phyloP scores from a whole-genome alignment of 2,797 vertebrate species.

The Neosilurus hyrtlii region DNA sequence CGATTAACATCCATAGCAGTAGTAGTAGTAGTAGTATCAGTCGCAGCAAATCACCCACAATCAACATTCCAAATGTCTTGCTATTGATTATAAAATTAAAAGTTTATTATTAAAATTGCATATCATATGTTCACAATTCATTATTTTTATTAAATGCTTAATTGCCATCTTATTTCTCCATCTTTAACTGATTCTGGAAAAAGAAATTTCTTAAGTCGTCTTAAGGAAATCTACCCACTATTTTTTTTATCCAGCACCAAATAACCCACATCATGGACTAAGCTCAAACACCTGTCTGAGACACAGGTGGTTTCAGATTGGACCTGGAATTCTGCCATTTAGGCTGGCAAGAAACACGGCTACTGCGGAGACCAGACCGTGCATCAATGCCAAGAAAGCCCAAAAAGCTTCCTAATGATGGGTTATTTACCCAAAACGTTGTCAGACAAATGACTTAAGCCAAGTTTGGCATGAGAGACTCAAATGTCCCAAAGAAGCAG shows the following conservation, averaged over 20 bases:
- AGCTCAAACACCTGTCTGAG: slow-evolving; percentile 2
- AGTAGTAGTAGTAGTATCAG: no score
- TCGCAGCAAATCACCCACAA: no score
- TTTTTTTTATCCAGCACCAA: slow-evolving; percentile 1
- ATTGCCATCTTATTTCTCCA: no score
- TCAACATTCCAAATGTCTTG: no score
- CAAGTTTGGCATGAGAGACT: neutral
- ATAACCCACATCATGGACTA: neutral
- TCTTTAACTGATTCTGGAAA: no score
- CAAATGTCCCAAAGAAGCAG: neutral
- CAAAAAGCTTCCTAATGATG: neutral
- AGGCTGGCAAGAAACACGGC: slow-evolving; percentile 3
- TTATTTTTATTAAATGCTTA: no score
- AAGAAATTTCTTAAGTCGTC: no score
- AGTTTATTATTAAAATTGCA: no score
- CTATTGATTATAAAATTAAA: no score
- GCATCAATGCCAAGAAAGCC: neutral
- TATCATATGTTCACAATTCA: no score
- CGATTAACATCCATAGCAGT: no score
- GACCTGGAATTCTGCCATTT: slow-evolving; percentile 6
- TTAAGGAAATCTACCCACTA: no score
- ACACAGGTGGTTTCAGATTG: slow-evolving; percentile 18
- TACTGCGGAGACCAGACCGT: neutral
- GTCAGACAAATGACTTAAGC: slow-evolving; percentile 24
- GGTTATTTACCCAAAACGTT: slow-evolving; percentile 7